These are phyloP conservation scores for Chrysomallon squamiferum DNA, from an alignment of 1,140 invertebrate genomes.

Conservation along the genomic window DNA sequence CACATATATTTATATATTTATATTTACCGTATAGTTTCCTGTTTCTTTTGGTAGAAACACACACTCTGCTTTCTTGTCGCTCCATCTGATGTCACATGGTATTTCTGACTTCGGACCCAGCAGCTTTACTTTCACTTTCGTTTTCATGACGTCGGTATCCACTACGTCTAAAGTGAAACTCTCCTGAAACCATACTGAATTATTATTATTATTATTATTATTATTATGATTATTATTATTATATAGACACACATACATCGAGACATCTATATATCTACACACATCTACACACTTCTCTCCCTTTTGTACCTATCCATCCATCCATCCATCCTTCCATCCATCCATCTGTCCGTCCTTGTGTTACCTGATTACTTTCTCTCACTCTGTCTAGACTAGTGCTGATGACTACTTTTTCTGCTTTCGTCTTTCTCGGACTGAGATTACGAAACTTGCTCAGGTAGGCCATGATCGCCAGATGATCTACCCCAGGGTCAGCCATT, in stretches of 20 bases:
- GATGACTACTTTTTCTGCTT: constrained; percentile 47
- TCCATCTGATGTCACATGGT: constrained; percentile 34
- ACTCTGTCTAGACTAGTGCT: constrained; percentile 33
- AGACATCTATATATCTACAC: too few relatives aligned
- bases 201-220: too few relatives aligned
- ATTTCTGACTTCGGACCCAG: not conserved
- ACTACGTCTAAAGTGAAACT: constrained; percentile 10
- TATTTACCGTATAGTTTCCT: constrained; percentile 38
- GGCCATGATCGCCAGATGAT: constrained; percentile 94
- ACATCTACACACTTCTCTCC: too few relatives aligned
- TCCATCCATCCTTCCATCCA: not conserved
- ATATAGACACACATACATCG: too few relatives aligned
- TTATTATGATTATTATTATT: too few relatives aligned
- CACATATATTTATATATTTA: not conserved
- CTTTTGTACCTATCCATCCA: too few relatives aligned
- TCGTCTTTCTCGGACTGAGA: constrained; percentile 71
- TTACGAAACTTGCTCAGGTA: constrained; percentile 89
- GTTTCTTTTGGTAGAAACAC: constrained; percentile 37
- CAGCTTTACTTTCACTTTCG: constrained; percentile 28
- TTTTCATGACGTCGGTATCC: constrained; percentile 27
- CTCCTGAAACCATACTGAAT: constrained; percentile 17
- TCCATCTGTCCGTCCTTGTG: not conserved
- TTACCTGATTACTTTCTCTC: constrained; percentile 38
- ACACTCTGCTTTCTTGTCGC: constrained; percentile 26
- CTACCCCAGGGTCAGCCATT: constrained; percentile 91